Conservation (phyloP, 1,140 invertebrate species). For the Anastatus disparis region DNA sequence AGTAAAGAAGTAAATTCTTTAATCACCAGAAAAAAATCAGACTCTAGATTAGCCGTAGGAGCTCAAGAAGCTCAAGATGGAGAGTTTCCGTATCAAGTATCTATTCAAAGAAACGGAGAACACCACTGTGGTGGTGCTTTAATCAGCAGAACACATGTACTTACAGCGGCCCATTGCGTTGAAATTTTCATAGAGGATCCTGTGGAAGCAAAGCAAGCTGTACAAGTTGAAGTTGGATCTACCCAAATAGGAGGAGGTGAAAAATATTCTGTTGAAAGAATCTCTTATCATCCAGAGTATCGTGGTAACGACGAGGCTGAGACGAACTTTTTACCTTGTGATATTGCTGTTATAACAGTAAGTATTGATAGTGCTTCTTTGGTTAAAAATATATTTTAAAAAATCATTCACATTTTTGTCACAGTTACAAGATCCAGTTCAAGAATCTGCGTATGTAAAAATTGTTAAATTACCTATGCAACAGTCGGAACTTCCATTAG, state of each 20-base stretch:
- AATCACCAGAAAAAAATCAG: not conserved
- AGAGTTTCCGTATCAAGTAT: conserved; percentile 4
- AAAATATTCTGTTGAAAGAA: not conserved
- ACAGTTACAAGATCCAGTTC: too few species aligned
- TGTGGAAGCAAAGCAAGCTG: not conserved
- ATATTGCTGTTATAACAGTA: not conserved
- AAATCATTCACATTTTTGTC: too few species aligned
- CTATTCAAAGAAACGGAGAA: not conserved
- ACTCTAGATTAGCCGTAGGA: not conserved
- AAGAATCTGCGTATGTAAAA: not conserved
- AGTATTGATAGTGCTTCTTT: too few species aligned
- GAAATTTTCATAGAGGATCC: not conserved
- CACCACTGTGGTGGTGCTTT: conserved; percentile 1
- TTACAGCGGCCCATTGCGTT: conserved; percentile 7
- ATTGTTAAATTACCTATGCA: not conserved
- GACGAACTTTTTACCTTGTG: not conserved
- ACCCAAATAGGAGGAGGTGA: not conserved
- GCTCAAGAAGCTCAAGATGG: not conserved
- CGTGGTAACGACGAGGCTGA: too few species aligned
- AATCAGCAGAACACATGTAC: not conserved
- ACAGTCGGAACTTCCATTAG: not conserved
- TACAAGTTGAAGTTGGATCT: not conserved
- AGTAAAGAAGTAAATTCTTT: too few species aligned
- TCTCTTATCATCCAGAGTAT: too few species aligned
- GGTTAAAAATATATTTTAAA: too few species aligned